Conservation (phyloP, 1,140 invertebrate species). For the Zaprionus lachaisei region DNA sequence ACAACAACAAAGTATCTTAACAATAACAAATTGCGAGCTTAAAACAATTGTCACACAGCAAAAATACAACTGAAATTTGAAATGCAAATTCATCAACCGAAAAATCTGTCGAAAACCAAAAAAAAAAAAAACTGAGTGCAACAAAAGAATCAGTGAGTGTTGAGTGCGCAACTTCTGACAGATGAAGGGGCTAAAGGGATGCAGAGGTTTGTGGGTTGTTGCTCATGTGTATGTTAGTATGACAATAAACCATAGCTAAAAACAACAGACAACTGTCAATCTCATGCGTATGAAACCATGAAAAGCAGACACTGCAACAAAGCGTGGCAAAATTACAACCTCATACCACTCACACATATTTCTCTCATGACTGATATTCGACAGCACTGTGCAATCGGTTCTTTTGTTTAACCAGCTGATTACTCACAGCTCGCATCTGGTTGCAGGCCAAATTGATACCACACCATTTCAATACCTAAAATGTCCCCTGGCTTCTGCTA, state of each 20-base stretch:
- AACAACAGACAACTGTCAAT: constrained; percentile 70
- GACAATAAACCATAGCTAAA: constrained; percentile 46
- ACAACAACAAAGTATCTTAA: constrained; percentile 63
- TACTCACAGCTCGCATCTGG: constrained; percentile 1
- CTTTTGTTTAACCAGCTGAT: constrained; percentile 29
- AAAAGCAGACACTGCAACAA: constrained; percentile 56
- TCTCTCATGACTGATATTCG: constrained; percentile 10
- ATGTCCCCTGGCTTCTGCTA: constrained; percentile 11
- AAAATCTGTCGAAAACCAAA: constrained; percentile 51
- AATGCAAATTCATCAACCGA: constrained; percentile 73
- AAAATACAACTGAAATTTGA: constrained; percentile 56
- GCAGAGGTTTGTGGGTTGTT: not conserved
- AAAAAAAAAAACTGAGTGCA: constrained; percentile 33
- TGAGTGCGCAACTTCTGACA: constrained; percentile 52
- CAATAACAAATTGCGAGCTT: constrained; percentile 69
- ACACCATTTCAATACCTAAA: not conserved
- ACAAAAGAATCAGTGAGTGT: constrained; percentile 73
- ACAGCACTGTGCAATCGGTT: constrained; percentile 24
- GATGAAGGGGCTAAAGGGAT: not conserved
- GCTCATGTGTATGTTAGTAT: constrained; percentile 49
- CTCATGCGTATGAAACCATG: constrained; percentile 83
- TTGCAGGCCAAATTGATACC: constrained; percentile 15
- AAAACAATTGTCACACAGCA: constrained; percentile 75
- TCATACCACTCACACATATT: not conserved
- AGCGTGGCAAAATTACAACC: constrained; percentile 29